Percentiles rank a stretch among this genome's conserved stretches.
These are phyloP conservation scores for Vicugna pacos DNA, from an alignment of 2,113 vertebrate genomes.

Conservation along the genomic window DNA sequence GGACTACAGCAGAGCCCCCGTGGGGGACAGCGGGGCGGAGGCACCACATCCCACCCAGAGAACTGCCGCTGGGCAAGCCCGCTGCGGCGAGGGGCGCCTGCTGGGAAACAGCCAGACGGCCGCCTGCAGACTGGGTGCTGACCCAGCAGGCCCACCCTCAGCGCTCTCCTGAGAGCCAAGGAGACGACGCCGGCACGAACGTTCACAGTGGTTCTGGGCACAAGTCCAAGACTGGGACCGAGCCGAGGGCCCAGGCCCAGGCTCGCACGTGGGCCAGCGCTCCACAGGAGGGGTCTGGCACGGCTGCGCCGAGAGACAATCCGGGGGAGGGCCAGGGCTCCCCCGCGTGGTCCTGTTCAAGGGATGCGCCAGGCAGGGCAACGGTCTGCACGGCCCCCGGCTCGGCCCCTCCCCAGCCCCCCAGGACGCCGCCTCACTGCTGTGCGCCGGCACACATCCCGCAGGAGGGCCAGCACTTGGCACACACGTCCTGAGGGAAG, in stretches of 20 bases:
- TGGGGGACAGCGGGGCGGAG: no score
- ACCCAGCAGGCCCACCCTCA: neutral
- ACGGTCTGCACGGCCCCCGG: neutral
- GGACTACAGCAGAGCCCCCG: fast-evolving
- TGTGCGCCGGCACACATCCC: fast-evolving
- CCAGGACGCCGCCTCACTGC: neutral
- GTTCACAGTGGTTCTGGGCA: neutral
- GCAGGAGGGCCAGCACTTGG: fast-evolving
- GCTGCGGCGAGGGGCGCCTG: no score
- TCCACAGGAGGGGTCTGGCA: no score
- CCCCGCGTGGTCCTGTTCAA: fast-evolving
- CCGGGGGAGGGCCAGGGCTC: neutral
- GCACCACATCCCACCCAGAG: no score
- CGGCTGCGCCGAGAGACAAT: fast-evolving
- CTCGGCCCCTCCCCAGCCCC: no score
- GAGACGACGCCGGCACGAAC: fast-evolving
- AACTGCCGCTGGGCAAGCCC: no score
- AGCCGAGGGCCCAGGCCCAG: fast-evolving
- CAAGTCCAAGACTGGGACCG: fast-evolving
- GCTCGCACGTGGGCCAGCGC: neutral
- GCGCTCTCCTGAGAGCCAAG: neutral
- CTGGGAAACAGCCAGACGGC: neutral
- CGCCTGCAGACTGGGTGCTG: neutral
- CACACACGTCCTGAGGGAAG: no score
- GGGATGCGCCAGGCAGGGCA: neutral